Percentiles rank a stretch among this genome's conserved stretches.
phyloP scores from a whole-genome alignment of 2,888 invertebrate genomes.

The Pterostichus madidus region DNA sequence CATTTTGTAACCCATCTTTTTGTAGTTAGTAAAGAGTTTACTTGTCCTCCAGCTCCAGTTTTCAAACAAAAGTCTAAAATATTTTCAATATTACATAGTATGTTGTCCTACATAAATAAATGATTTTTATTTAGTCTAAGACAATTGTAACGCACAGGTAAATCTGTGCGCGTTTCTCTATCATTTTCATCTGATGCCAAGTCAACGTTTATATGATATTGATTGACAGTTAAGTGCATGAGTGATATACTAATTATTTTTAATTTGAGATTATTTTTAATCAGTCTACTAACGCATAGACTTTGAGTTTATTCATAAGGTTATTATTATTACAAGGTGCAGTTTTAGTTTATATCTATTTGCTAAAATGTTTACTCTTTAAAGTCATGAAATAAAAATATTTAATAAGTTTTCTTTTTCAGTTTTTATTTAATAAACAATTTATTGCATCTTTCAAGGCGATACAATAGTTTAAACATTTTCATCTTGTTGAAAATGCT shows the following conservation, averaged over 20 bases:
- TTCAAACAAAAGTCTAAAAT: constrained; percentile 29
- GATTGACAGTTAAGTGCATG: constrained; percentile 62
- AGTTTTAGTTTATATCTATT: constrained; percentile 66
- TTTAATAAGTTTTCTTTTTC: constrained; percentile 62
- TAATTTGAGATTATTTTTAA: constrained; percentile 67
- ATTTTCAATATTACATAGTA: constrained; percentile 51
- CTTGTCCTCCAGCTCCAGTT: constrained; percentile 62
- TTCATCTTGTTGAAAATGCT: constrained; percentile 43
- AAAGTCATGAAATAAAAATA: constrained; percentile 65
- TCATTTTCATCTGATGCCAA: constrained; percentile 51
- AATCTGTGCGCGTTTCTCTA: constrained; percentile 3
- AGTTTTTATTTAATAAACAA: constrained; percentile 64
- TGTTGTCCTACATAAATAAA: constrained; percentile 38
- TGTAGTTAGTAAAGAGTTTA: constrained; percentile 58
- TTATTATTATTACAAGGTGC: constrained; percentile 64
- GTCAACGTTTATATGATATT: constrained; percentile 48
- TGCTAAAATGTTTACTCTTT: constrained; percentile 65
- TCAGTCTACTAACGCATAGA: constrained; percentile 63
- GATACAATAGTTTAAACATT: constrained; percentile 63
- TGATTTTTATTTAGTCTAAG: constrained; percentile 60
- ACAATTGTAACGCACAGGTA: not conserved
- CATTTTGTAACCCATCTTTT: constrained; percentile 49
- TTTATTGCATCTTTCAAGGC: constrained; percentile 65
- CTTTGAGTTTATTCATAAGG: constrained; percentile 57
- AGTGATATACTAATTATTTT: constrained; percentile 67